Conservation (phyloP, 1,140 invertebrate genomes). For the Fragariocoptes setiger region DNA sequence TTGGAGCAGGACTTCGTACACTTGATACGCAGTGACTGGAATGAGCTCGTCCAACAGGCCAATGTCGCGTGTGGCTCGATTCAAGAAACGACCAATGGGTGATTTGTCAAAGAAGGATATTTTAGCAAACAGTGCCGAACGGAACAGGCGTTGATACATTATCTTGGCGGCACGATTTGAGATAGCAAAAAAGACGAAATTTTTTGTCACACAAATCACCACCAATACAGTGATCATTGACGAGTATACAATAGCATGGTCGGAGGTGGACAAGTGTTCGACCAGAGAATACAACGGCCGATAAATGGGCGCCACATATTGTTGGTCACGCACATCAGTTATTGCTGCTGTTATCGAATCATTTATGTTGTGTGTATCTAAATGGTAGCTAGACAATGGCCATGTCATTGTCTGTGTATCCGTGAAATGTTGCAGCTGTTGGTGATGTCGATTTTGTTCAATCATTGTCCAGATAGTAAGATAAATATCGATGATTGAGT, state of each 20-base stretch:
- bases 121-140: conserved; percentile 37
- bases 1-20: conserved; percentile 29
- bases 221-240: neutral
- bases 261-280: neutral
- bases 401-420: too few species aligned
- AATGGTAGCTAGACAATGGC: too few species aligned
- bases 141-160: conserved; percentile 30
- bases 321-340: too few species aligned
- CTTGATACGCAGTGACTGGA: conserved; percentile 38
- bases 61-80: conserved; percentile 12
- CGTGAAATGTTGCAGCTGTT: too few species aligned
- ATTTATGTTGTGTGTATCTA: neutral
- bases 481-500: neutral
- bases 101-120: conserved; percentile 69
- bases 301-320: neutral
- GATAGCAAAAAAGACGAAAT: neutral
- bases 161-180: neutral
- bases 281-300: neutral
- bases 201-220: neutral
- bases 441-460: too few species aligned
- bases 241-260: neutral
- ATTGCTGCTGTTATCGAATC: too few species aligned
- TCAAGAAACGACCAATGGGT: conserved; percentile 19
- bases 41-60: conserved; percentile 18
- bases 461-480: neutral